Percentiles rank a stretch among this genome's conserved stretches.
phyloP scores from a whole-genome alignment of 2,113 vertebrate genomes.

The Psilopsiagon aymara region DNA sequence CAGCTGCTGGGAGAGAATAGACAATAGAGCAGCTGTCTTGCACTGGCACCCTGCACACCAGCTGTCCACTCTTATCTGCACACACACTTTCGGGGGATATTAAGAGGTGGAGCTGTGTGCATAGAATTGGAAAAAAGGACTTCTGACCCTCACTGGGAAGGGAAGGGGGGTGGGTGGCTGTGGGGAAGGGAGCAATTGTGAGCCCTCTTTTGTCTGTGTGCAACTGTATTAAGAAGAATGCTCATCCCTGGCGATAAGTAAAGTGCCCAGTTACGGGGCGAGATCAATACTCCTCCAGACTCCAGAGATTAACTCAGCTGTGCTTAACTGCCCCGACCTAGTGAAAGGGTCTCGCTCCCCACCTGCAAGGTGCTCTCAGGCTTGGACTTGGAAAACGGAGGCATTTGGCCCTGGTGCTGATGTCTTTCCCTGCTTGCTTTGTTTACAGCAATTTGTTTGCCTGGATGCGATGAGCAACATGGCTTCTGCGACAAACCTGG shows the following conservation, averaged over 20 bases:
- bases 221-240: conserved; percentile 89
- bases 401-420: not conserved
- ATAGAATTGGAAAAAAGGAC: conserved; percentile 89
- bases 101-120: conserved; percentile 89
- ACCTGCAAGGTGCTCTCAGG: not conserved
- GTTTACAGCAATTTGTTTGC: conserved; percentile 91
- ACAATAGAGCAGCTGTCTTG: conserved; percentile 99
- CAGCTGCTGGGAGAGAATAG: conserved; percentile 97
- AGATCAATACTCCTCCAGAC: conserved; percentile 61
- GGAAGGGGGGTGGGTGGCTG: conserved; percentile 81
- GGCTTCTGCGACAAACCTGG: conserved; percentile 96
- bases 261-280: conserved; percentile 69
- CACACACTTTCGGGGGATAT: conserved; percentile 93
- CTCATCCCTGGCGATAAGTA: conserved; percentile 79
- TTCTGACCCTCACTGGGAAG: conserved; percentile 96
- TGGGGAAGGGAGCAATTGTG: conserved; percentile 80
- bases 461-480: conserved; percentile 94
- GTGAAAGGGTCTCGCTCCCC: conserved; percentile 9
- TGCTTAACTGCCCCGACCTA: conserved; percentile 37
- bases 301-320: conserved; percentile 67
- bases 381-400: not conserved
- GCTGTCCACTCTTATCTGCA: conserved; percentile 99
- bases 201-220: conserved; percentile 88
- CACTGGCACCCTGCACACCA: conserved; percentile 98
- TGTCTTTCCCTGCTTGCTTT: conserved; percentile 31